Base-by-base conservation (phyloP, 2,113 vertebrate genomes). In the Cnemophilus loriae region DNA sequence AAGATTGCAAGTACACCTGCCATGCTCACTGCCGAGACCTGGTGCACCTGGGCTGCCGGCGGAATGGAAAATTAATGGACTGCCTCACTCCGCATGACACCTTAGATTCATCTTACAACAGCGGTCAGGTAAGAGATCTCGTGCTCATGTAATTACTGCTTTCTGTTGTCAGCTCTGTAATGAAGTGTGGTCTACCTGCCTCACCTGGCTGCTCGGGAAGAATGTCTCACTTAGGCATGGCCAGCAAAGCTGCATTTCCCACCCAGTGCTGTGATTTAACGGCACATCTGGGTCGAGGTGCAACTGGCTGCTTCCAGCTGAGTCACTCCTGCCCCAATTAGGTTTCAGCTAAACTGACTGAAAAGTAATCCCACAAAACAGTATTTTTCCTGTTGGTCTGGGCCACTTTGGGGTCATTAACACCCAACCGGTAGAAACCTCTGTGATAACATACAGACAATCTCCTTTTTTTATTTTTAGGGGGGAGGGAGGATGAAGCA, bases 1-100 rank as follows among this genome's bases (percentile, higher is more conserved):
- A 97, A 98, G 98, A 98, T 35, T 97, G 97, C 65, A 98, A 94
- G 89, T 98, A 97, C 49, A 96, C 95, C 46, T 98, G 98, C 46
- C 98, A 98, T 16, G 74, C 98, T 87, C 97, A 97, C 77, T 98
- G 98, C 95, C 96, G 16, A 91, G 97, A 98, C 53, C 95, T 98
- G 88, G 97, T 98, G 63, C 98, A 97, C 85, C 97, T 98, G 90
- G 97, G 98, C 91, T 97, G 93, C 89, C 95, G 97, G 46, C 94
- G 52, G 33, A 97, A 97, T 95, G 98, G 95, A 47, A 98, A 91
- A 76, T 63, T 96, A n/a, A 96, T 97, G 53, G 93, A 92, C 79
- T 88, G 94, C 61, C 21, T 68, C 1, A 3, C 97, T 69, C 30
- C 87, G 0, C 87, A 89, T 27, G 96, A 97, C 93, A 93, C 78